Base-by-base conservation (phyloP, 2,113 vertebrate species). In the Muntiacus reevesi region DNA sequence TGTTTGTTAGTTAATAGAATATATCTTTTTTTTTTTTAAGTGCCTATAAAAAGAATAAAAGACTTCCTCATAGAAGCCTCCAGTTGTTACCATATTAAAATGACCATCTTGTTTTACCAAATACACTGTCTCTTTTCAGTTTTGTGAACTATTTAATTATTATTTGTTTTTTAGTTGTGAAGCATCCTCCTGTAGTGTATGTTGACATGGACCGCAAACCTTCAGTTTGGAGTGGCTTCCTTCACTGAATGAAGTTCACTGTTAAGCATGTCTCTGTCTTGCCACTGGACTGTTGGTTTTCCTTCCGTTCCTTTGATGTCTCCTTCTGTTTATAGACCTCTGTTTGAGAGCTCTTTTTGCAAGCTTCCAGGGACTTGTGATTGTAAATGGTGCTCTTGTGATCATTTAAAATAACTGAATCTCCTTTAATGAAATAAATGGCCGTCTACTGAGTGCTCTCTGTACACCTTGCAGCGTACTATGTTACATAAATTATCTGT, bases 361-460 rank as follows among this genome's bases (percentile, higher is more conserved):
- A 78, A 27, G 30, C 23, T 59, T 91, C n/a, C 50, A 50, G 30
- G 67, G 52, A 79, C 52, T 87, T 94, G 25, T 74, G 17, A 30
- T 93, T 27, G 82, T 95, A 71, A 93, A 27, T 86, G 60, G 79
- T 79, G 25, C 55, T 96, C 43, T 6, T 91, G 59, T 85, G 62
- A 67, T 87, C 60, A 59, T 57, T 95, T 81, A 83, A 83, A 57
- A 87, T 90, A 82, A 82, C 25, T n/a, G 33, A 23, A 79, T 90
- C 40, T 90, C 62, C 55, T 91, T 94, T 89, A 64, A 52, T 85
- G 59, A 83, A 89, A 79, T 83, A 79, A 93, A 95, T 92, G 36
- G 36, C 25, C n/a, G 93, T 97, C 33, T 93, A 6, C 3, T 64
- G 57, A 95, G 86, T 36, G 28, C 11, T 64, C 2, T 95, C 27